Percentiles rank a stretch among this genome's conserved stretches.
phyloP scores from a whole-genome alignment of 2,888 invertebrate genomes.

The Lacanobia wlatinum region DNA sequence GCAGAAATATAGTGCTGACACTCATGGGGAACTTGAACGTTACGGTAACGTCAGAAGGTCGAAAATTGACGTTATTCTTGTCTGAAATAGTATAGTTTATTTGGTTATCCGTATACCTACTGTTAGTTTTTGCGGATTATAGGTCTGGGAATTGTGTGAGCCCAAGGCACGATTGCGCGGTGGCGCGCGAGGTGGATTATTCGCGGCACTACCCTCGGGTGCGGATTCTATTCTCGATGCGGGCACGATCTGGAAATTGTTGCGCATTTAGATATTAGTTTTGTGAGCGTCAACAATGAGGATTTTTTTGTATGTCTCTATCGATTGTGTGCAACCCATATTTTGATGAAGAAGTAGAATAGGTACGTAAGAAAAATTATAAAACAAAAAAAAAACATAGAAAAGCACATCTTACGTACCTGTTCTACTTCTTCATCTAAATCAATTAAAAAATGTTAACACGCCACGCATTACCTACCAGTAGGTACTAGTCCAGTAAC shows the following conservation, averaged over 20 bases:
- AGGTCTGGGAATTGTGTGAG: conserved; percentile 75
- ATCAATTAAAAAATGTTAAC: not conserved
- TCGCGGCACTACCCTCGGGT: conserved; percentile 85
- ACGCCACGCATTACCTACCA: no score
- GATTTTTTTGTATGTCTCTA: conserved; percentile 41
- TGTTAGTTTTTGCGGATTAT: conserved; percentile 88
- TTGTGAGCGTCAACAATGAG: conserved; percentile 57
- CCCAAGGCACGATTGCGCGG: conserved; percentile 73
- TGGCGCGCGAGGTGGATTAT: conserved; percentile 88
- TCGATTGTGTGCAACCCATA: conserved; percentile 33
- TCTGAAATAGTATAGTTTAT: conserved; percentile 46
- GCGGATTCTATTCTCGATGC: conserved; percentile 78
- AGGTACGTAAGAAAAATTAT: no score
- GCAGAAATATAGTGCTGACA: conserved; percentile 36
- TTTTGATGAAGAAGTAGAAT: no score
- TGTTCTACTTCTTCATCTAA: not conserved
- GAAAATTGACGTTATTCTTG: conserved; percentile 47
- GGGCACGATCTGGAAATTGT: conserved; percentile 81
- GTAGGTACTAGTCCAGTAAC: no score
- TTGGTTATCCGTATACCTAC: conserved; percentile 64
- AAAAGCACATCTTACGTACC: not conserved
- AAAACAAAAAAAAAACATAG: no score
- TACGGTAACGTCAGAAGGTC: conserved; percentile 51
- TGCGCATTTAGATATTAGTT: conserved; percentile 83
- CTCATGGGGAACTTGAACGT: conserved; percentile 7